Evolutionary conservation across 1,140 invertebrate genomes (phyloP), one percentile per base, ranked within the genome.

Genomic region (Atopsyche davidsoni): DNA sequence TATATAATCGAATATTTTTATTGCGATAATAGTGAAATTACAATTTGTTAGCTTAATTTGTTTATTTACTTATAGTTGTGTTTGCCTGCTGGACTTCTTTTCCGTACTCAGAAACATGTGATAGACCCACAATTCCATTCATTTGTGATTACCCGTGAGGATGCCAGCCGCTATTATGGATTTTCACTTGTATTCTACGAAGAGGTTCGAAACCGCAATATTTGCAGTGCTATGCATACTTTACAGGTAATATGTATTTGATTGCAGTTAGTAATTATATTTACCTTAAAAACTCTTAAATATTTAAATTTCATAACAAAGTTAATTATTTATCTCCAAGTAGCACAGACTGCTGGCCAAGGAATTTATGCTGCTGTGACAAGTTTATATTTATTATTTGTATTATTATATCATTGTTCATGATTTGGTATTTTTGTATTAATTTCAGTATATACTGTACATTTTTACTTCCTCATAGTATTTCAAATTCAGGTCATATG

Each of bases 101-200:
- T 99, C 74, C 82, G 89, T 43, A 97, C 94, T 3, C 92, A 97
- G 68, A 94, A 92, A 69, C 88, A 96, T 69, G 80, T 82, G 36
- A 79, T 92, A 52, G 85, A 89, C 55, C 87, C 94, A 11, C 80
- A 79, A 55, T 97, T 97, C 76, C 96, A 99, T 69, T 92, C 93
- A 38, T 99, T 98, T 77, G 82, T 98, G 6, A 92, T 98, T 34
- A 98, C 96, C 14, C 82, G 87, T 62, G 94, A 98, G 76, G 93
- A 98, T 81, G 96, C 96, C 35, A 86, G 86, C 52, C 78, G 92
- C 58, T 86, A 85, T 41, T 96, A 94, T 77, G 96, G 96, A 28
- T 94, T 93, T 64, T 91, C 90, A 59, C 79, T 93, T 48, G 84
- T 93, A 10, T 98, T 98, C 69, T 97, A 89, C 75, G 96, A 99